Evolutionary conservation across 2,797 vertebrate species (phyloP), one percentile per base, ranked within the genome.

Genomic region (Rhinophrynus dorsalis): DNA sequence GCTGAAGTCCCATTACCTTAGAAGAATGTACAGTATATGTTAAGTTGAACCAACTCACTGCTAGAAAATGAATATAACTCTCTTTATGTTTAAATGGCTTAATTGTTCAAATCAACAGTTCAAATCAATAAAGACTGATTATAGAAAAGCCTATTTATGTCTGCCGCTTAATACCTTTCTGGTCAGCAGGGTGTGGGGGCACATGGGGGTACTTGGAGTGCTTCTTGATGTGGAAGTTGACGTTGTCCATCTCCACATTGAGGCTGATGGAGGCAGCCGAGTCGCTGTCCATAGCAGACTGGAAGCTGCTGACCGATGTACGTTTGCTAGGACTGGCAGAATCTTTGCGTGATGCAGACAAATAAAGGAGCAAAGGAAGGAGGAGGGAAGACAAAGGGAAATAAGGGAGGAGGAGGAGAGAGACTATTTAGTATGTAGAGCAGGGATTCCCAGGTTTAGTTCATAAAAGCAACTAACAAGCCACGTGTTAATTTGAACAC

Each of bases 191-290:
- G 87, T 92, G 91, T 76, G 91, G 88, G 81, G 95, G 94, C 77
- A 97, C 94, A 57, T 98, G 94, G 75, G 97, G 95, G 85, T 97
- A 97, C 87, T 96, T 99, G 89, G 97, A 94, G 86, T 93, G 96
- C 89, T 96, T 99, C 93, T 99, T 99, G 90, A 99, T 97, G 92
- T 98, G 96, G 88, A 98, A 99, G 91, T 99, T 97, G 82, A 98
- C 97, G 78, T 99, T 98, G 93, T 98, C 96, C 86, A 97, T 92
- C 91, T 99, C 97, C 92, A 97, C 90, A 86, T 98, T 99, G 80
- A 99, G 92, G 90, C 92, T 99, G 86, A 99, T 98, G 75, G 97
- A 99, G 67, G 97, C 92, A 2, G 96, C 96, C 1, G 97, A 99
- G 89, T 99, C 97, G 74, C 96, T 99, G 89, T 98, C 97, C 90